These are phyloP conservation scores for Paracanthobrama guichenoti DNA, from an alignment of 2,113 vertebrate genomes.

Conservation along the genomic window DNA sequence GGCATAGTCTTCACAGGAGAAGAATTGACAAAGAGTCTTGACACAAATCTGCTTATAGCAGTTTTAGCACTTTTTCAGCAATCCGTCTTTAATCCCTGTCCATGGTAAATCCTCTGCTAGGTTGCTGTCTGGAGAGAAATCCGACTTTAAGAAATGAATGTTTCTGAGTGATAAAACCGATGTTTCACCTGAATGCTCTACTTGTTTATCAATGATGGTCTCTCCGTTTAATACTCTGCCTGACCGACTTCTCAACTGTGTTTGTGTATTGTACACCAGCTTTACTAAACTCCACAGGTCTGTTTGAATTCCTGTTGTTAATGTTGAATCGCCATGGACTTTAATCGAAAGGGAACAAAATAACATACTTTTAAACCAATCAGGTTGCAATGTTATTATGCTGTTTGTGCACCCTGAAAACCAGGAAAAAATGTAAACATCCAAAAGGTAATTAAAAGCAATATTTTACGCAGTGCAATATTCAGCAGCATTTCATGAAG, in stretches of 20 bases:
- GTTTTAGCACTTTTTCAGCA: conserved; percentile 10
- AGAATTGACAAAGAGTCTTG: not conserved
- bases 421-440: not conserved
- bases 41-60: not conserved
- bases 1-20: not conserved
- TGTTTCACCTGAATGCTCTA: not conserved
- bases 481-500: not conserved
- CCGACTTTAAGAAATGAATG: not conserved
- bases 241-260: not conserved
- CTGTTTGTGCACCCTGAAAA: not conserved
- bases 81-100: conserved; percentile 11
- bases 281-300: not conserved
- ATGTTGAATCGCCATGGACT: not conserved
- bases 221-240: conserved; percentile 2
- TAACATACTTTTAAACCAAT: not conserved
- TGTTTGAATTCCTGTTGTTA: not conserved
- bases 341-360: not conserved
- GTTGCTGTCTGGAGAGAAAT: conserved; percentile 17
- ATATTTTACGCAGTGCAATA: not conserved
- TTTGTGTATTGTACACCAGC: not conserved
- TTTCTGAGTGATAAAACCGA: not conserved
- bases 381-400: not conserved
- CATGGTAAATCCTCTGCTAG: not conserved
- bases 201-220: not conserved
- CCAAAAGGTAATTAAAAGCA: not conserved